These are phyloP conservation scores for Kuschelorhynchus macadamiae DNA, from an alignment of 2,888 invertebrate genomes.

Conservation along the genomic window DNA sequence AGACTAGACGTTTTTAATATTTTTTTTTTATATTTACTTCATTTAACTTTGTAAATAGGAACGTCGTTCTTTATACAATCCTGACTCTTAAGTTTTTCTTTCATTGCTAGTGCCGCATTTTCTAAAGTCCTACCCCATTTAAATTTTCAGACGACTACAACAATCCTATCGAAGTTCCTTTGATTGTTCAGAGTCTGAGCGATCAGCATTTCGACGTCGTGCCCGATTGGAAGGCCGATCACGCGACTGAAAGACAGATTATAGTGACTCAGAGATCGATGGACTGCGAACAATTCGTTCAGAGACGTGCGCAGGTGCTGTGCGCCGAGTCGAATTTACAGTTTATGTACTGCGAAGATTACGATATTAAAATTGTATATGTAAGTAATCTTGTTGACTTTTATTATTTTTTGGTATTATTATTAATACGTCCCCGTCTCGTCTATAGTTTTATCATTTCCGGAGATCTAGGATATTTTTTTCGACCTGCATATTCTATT, in stretches of 20 bases:
- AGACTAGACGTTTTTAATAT: too few relatives aligned
- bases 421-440: too few relatives aligned
- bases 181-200: conserved; percentile 65
- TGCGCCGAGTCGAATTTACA: conserved; percentile 65
- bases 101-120: too few relatives aligned
- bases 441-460: too few relatives aligned
- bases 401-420: background rate
- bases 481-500: too few relatives aligned
- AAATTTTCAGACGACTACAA: conserved; percentile 66
- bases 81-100: too few relatives aligned
- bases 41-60: too few relatives aligned
- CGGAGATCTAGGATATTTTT: too few relatives aligned
- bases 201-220: conserved; percentile 67
- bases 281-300: conserved; percentile 68
- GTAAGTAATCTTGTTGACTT: conserved; percentile 58
- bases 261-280: conserved; percentile 67
- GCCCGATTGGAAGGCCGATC: conserved; percentile 66
- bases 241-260: conserved; percentile 66
- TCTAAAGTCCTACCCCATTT: too few relatives aligned
- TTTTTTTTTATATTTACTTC: too few relatives aligned
- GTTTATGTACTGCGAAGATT: conserved; percentile 68
- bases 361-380: conserved; percentile 67
- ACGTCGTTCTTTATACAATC: too few relatives aligned
- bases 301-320: conserved; percentile 66
- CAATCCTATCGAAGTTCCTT: conserved; percentile 67